Base-by-base conservation (phyloP, 2,888 invertebrate genomes). In the Carabus problematicus region DNA sequence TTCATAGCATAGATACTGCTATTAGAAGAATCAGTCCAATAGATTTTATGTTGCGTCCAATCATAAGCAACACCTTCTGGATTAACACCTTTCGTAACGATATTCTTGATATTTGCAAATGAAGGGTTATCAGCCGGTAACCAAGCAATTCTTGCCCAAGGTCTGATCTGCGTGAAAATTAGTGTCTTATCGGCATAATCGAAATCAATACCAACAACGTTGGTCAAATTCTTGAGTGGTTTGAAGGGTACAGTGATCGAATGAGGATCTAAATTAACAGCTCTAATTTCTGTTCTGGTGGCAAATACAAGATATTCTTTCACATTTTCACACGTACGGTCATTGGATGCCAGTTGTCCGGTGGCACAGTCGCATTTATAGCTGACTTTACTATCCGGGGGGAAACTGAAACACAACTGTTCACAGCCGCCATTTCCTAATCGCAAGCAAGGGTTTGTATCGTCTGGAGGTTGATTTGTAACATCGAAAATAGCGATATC, bases 31-130 rank as follows among this genome's bases (percentile, higher is more conserved):
- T 98, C 98, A 0, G 98, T 96, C 97, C 97, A 99, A 81, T 98
- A 98, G 43, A 99, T 89, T 80, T 97, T 98, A 79, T 94, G 93
- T 75, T 95, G 95, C 0, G 98, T 95, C 98, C 98, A 99, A 79
- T 99, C 98, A 78, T 97, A 96, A 0, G 96, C 94, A 72, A 97
- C 92, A 3, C 96, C 95, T 80, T 96, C 95, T 0, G 96, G 95
- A 81, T 95, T 95, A 64, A 95, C 94, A 18, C 93, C 92, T 77
- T 90, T 90, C 74, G 82, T 89, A 41, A 93, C 86, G 1, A 94
- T 88, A 66, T 88, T 89, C 55, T 87, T 88, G 4, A 91, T 88
- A 59, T 86, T 85, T 3, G 83, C 80, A 1, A 83, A 80, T 1
- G 87, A 86, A 0, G 94, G 94, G 72, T 86, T 87, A 63, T 87